These are phyloP conservation scores for Hirudinaria manillensis DNA, from an alignment of 2,888 invertebrate species.

Conservation along the genomic window DNA sequence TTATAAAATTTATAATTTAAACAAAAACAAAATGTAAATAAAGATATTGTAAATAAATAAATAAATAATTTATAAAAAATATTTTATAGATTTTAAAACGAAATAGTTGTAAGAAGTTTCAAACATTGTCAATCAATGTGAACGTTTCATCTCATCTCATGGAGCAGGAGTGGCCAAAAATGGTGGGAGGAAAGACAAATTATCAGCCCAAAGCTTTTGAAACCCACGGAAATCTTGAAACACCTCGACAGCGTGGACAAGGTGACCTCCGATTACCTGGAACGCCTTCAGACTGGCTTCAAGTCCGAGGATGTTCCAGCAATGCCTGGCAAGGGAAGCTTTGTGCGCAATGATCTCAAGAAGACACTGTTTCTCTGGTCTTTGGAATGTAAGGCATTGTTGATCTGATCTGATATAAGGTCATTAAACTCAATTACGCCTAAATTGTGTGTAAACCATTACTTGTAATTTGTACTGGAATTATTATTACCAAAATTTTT, in stretches of 20 bases:
- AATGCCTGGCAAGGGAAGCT: constrained; percentile 42
- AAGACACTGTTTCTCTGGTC: constrained; percentile 53
- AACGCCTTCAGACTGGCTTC: background rate
- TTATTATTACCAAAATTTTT: background rate
- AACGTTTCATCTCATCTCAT: background rate
- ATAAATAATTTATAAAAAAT: too few relatives aligned
- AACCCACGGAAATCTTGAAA: constrained; percentile 47
- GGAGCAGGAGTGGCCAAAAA: constrained; percentile 50
- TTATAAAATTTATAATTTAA: background rate
- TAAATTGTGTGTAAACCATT: background rate
- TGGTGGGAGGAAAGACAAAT: constrained; percentile 50
- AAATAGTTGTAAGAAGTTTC: background rate
- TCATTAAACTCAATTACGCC: background rate
- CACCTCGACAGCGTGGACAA: constrained; percentile 48
- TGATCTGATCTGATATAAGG: background rate
- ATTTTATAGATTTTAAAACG: too few relatives aligned
- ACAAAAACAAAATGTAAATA: too few relatives aligned
- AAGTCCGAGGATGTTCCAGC: background rate
- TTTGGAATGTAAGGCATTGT: constrained; percentile 50
- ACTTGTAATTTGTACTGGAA: background rate
- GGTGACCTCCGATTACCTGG: constrained; percentile 49
- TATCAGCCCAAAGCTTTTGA: constrained; percentile 50
- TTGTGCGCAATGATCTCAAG: constrained; percentile 45
- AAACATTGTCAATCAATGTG: background rate
- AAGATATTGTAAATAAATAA: too few relatives aligned